Base-by-base conservation (phyloP, 2,113 vertebrate species). In the Dicaeum eximium region DNA sequence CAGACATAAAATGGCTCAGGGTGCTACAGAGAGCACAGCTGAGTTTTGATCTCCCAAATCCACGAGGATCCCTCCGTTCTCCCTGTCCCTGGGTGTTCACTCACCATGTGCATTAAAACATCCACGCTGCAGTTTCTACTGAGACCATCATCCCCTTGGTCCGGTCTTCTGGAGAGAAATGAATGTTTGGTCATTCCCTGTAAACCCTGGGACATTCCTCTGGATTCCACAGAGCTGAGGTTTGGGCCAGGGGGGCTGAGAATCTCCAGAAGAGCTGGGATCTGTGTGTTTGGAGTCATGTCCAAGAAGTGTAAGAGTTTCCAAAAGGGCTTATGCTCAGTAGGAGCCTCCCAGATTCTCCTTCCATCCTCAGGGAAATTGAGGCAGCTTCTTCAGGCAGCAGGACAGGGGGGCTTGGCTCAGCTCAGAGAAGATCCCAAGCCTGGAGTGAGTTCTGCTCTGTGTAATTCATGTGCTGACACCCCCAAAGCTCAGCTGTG, bases 151-250 rank as follows among this genome's bases (percentile, higher is more conserved):
- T 42, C 35, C 60, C 71, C 47, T 54, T 15, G 69, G 22, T 54
- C 54, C 38, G 30, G 65, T 56, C 75, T 96, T 87, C n/a, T 58
- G 77, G 47, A 81, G 42, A 62, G 60, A 50, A 45, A n/a, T 10
- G 22, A 86, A 33, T 42, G 83, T 70, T 80, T 80, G 74, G 80
- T 93, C 81, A 85, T 3, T 24, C 40, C 78, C 69, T 89, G 80
- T 40, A 89, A 95, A 67, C 37, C 81, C 81, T 14, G 56, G 35
- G 64, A 91, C 93, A 86, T 85, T 93, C 89, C 92, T 93, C 93
- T 97, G 95, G 84, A 89, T 88, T 77, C 86, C 70, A 38, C 87
- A 66, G 85, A 30, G 33, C 81, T 79, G 81, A 94, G 93, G n/a
- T 56, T 80, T 79, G 91, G 87, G 89, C 93, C 93, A 93, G 92